phyloP scores from a whole-genome alignment of 2,888 invertebrate genomes.

The Lottia scabra region DNA sequence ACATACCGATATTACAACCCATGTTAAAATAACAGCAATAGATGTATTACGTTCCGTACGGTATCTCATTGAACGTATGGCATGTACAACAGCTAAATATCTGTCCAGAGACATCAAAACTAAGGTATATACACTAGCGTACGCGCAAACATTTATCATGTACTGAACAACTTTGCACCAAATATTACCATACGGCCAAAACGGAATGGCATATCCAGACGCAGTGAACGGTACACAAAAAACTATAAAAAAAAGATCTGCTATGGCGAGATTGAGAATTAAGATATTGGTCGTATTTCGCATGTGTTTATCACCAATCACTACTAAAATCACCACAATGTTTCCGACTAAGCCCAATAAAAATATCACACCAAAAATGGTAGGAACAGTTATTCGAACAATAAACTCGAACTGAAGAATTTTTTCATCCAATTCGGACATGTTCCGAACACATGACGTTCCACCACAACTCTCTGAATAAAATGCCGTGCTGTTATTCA shows the following conservation, averaged over 20 bases:
- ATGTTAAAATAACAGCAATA: slow-evolving; percentile 81
- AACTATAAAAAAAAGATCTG: slow-evolving; percentile 90
- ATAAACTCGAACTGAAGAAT: slow-evolving; percentile 36
- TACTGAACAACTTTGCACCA: slow-evolving; percentile 94
- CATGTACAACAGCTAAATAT: slow-evolving; percentile 93
- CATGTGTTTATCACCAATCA: slow-evolving; percentile 90
- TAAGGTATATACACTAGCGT: slow-evolving; percentile 92
- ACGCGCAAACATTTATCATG: slow-evolving; percentile 90
- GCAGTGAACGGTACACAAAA: slow-evolving; percentile 96
- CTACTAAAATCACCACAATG: slow-evolving; percentile 87
- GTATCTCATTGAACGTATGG: slow-evolving; percentile 87
- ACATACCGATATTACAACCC: slow-evolving; percentile 78
- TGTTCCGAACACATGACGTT: background rate
- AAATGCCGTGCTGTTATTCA: too few species aligned
- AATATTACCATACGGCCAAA: slow-evolving; percentile 90
- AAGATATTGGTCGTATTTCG: slow-evolving; percentile 92
- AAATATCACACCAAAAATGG: slow-evolving; percentile 87
- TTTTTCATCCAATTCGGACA: background rate
- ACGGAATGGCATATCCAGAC: slow-evolving; percentile 85
- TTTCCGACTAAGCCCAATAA: slow-evolving; percentile 91
- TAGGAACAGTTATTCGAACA: slow-evolving; percentile 61
- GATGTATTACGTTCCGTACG: slow-evolving; percentile 86
- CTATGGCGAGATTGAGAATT: slow-evolving; percentile 89
- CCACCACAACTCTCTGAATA: too few species aligned
- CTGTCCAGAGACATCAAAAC: slow-evolving; percentile 92